Conservation (phyloP, 2,113 vertebrate genomes). For the Enhydra lutris region DNA sequence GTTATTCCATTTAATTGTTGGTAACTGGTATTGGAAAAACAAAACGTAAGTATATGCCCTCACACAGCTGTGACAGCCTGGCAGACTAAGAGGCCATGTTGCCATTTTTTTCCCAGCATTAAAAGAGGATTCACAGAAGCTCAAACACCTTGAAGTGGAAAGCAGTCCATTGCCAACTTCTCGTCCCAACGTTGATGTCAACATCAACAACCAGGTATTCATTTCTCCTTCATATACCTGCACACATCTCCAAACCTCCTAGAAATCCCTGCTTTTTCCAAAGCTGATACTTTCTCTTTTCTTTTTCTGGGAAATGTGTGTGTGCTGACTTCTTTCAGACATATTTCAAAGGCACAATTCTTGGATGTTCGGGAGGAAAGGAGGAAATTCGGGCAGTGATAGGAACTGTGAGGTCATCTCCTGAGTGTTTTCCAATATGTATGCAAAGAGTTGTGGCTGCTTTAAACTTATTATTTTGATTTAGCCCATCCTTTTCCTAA, state of each 20-base stretch:
- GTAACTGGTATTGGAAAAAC: background rate
- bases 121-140: conserved; percentile 86
- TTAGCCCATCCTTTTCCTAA: background rate
- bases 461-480: background rate
- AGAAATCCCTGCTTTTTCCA: background rate
- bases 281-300: background rate
- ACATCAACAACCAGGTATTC: conserved; percentile 90
- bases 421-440: background rate
- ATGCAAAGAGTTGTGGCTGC: background rate
- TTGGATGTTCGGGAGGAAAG: background rate
- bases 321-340: background rate
- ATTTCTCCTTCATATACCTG: background rate
- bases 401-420: background rate
- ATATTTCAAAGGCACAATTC: background rate
- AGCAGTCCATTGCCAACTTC: conserved; percentile 36
- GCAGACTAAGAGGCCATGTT: background rate
- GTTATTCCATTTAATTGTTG: conserved; percentile 26
- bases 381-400: background rate
- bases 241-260: background rate
- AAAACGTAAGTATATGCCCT: background rate
- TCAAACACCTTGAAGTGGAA: conserved; percentile 90
- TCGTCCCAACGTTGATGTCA: conserved; percentile 84
- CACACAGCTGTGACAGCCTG: background rate
- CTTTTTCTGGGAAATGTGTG: background rate
- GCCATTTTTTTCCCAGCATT: conserved; percentile 46